Evolutionary conservation across 1,140 invertebrate genomes (phyloP), one percentile per base, ranked within the genome.

Genomic region (Ladona fulva): DNA sequence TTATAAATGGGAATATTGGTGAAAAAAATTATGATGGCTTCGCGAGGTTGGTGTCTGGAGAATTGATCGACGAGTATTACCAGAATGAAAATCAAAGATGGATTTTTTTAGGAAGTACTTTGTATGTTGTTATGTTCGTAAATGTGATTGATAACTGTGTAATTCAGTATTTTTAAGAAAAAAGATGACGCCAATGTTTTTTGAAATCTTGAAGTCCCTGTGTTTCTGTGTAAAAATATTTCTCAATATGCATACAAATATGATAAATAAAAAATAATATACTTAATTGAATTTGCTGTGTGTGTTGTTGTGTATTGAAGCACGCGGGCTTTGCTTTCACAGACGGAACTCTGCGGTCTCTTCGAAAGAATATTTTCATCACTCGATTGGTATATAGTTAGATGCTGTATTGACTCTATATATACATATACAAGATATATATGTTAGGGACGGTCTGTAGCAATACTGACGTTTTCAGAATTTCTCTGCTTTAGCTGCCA

Each of bases 121-220:
- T 66, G 52, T 66, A 66, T 66, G 52, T 66, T 66, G 52, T 66
- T 66, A 3, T 66, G 52, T 66, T 66, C 52, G 52, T 66, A 66
- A 66, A 66, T 66, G 52, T 66, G 52, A 66, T 66, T 66, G 52
- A 66, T 66, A 66, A 66, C 52, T 66, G 52, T 37, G 29, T 66
- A 66, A 66, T 66, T 66, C 52, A 66, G 52, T 66, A 66, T 66
- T 66, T 66, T 66, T 66, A 66, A 66, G 52, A 66, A 66, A 66
- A 52, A 52, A 11, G n/a, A 37, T 37, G 29, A 37, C 29, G 52
- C 52, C 52, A 37, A 66, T 66, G 52, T 66, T 66, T 66, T 66
- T 66, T 66, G 52, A 66, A 66, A 66, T 66, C 52, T 66, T 66
- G 52, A 66, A 22, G 52, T 66, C 52, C 52, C 52, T 66, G 52